Evolutionary conservation across 2,113 vertebrate genomes (phyloP).

Genomic region (Tragelaphus strepsiceros): DNA sequence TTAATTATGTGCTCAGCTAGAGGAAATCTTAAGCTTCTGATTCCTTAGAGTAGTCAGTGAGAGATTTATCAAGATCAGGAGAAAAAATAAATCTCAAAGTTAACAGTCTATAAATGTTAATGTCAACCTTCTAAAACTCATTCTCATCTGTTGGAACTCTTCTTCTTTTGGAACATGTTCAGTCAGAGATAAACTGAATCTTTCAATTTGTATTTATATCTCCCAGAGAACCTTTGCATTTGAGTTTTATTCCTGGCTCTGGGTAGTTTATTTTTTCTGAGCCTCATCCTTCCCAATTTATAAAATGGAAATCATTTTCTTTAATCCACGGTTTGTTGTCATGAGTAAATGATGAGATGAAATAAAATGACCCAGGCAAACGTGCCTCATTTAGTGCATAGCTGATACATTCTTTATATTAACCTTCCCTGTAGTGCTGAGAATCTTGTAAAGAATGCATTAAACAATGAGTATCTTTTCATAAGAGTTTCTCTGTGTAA

Average conservation of each 20-base stretch:
- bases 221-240: not conserved
- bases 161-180: not conserved
- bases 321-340: not conserved
- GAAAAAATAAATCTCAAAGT: not conserved
- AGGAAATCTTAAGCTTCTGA: not conserved
- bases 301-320: not conserved
- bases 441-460: not conserved
- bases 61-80: not conserved
- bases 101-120: not conserved
- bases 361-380: not conserved
- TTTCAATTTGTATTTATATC: constrained; percentile 5
- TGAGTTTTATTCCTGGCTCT: not conserved
- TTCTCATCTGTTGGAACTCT: not conserved
- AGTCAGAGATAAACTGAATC: not conserved
- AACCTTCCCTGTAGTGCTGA: not conserved
- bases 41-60: not conserved
- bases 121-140: not conserved
- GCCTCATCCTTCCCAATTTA: not conserved
- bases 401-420: not conserved
- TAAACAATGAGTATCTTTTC: not conserved
- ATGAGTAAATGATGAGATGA: not conserved
- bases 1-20: not conserved
- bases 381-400: not conserved
- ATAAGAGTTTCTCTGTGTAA: not conserved
- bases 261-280: not conserved